Conservation (phyloP, 2,888 invertebrate genomes). For the Microctonus aethiopoides region DNA sequence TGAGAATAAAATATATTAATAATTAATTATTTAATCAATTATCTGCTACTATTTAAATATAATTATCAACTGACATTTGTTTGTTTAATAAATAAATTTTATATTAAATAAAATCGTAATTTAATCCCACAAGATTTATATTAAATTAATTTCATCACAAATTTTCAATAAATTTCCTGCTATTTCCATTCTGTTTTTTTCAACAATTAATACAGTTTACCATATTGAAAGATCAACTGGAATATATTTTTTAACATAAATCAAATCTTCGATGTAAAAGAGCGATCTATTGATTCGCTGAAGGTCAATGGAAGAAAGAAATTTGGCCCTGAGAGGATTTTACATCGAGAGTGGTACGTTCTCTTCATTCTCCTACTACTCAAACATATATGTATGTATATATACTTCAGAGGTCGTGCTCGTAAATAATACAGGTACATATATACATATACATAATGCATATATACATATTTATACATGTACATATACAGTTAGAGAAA, state of each 20-base stretch:
- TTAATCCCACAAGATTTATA: too few species aligned
- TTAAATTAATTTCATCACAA: too few species aligned
- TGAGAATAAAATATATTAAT: not conserved
- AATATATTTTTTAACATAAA: conserved; percentile 32
- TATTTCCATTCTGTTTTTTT: too few species aligned
- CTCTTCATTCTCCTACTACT: too few species aligned
- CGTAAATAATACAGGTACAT: conserved; percentile 4
- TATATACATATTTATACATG: too few species aligned
- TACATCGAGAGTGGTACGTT: conserved; percentile 27
- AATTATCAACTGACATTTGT: too few species aligned
- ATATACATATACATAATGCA: not conserved
- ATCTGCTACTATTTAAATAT: not conserved
- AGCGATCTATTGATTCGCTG: conserved; percentile 42
- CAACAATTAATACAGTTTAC: too few species aligned
- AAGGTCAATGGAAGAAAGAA: conserved; percentile 42
- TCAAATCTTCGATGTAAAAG: conserved; percentile 35
- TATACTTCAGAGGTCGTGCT: conserved; percentile 20
- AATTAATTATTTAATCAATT: not conserved
- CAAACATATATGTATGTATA: too few species aligned
- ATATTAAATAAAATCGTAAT: too few species aligned
- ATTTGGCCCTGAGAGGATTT: conserved; percentile 41
- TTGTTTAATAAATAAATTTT: too few species aligned
- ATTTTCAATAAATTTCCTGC: too few species aligned
- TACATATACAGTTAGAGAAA: not conserved
- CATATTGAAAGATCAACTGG: too few species aligned